Evolutionary conservation across 1,140 invertebrate species (phyloP).

Genomic region (Vollenhovia emeryi): DNA sequence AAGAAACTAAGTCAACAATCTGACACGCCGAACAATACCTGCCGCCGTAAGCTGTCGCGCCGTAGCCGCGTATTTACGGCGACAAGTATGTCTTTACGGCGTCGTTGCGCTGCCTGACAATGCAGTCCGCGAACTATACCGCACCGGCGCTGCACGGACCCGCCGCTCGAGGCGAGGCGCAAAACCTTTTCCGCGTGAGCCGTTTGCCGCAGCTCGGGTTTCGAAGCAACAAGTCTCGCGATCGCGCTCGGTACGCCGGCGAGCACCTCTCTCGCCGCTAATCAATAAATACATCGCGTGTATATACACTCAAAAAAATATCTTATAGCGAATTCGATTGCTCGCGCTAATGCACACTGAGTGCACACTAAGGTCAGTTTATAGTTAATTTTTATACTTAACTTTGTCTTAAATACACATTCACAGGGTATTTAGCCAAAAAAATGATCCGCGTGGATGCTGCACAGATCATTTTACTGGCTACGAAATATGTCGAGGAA

Average conservation of each 20-base stretch:
- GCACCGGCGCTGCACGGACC: conserved; percentile 17
- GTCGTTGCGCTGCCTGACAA: conserved; percentile 42
- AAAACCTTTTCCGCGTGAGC: conserved; percentile 47
- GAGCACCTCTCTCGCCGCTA: background rate
- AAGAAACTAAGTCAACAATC: conserved; percentile 57
- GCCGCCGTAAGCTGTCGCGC: conserved; percentile 46
- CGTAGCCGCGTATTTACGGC: conserved; percentile 55
- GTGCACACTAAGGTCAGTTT: no score
- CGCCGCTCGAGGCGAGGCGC: conserved; percentile 15
- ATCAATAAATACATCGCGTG: conserved; percentile 14
- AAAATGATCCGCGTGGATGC: no score
- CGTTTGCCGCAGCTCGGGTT: conserved; percentile 27
- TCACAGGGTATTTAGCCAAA: no score
- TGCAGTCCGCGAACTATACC: conserved; percentile 40
- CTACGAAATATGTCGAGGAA: no score
- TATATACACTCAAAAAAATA: no score
- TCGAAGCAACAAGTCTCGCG: conserved; percentile 68
- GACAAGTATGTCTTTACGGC: conserved; percentile 59
- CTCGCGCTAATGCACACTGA: no score
- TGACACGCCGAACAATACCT: conserved; percentile 56
- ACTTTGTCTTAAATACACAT: no score
- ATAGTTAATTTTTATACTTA: no score
- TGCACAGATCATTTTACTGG: no score
- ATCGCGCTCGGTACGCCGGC: conserved; percentile 1
- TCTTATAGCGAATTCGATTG: no score